These are phyloP conservation scores for Conger conger DNA, from an alignment of 2,113 vertebrate genomes.

Conservation along the genomic window DNA sequence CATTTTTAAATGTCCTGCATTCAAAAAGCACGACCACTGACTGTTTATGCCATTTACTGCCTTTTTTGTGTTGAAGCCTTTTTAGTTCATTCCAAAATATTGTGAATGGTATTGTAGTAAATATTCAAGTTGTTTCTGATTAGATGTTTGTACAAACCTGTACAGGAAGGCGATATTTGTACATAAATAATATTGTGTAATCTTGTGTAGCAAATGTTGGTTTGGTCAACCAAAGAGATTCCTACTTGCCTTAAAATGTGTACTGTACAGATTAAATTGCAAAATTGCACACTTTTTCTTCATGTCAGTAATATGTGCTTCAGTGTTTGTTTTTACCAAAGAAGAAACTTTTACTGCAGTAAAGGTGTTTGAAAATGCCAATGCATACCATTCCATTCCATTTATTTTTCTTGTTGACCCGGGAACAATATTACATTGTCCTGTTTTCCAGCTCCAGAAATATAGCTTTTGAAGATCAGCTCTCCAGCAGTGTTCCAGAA, in stretches of 20 bases:
- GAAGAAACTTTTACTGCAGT: background rate
- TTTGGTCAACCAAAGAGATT: slow-evolving; percentile 72
- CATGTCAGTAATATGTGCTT: background rate
- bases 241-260: slow-evolving; percentile 74
- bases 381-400: background rate
- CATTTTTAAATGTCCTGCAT: no score
- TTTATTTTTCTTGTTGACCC: background rate
- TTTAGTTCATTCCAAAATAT: slow-evolving; percentile 50
- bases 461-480: background rate
- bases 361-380: background rate
- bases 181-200: slow-evolving; percentile 42
- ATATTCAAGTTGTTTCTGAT: slow-evolving; percentile 39
- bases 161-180: slow-evolving; percentile 45
- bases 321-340: background rate
- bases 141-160: slow-evolving; percentile 53
- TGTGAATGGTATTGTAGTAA: slow-evolving; percentile 28
- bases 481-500: background rate
- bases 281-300: slow-evolving; percentile 32
- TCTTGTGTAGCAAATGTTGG: slow-evolving; percentile 49
- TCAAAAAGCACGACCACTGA: no score
- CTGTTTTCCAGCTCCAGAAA: background rate
- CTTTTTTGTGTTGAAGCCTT: slow-evolving; percentile 41
- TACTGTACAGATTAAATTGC: slow-evolving; percentile 72
- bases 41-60: no score
- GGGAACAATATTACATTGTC: background rate